Evolutionary conservation across 2,888 invertebrate species (phyloP).

Genomic region (Orthosia gothica): DNA sequence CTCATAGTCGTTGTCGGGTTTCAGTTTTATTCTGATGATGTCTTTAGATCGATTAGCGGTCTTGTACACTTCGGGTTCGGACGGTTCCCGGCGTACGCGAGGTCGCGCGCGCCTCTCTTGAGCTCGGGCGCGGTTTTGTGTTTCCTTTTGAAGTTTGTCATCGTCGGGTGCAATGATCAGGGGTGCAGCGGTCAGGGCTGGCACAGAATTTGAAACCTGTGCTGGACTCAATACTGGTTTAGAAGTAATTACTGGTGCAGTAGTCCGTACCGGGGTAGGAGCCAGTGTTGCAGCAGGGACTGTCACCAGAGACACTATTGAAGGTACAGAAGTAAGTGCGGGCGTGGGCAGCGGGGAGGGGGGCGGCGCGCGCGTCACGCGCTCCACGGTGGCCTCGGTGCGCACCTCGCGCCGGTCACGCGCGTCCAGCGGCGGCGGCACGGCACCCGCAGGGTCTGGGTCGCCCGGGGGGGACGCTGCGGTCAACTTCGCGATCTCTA

Average conservation of each 20-base stretch:
- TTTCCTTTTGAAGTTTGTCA: conserved; percentile 82
- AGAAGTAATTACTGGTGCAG: conserved; percentile 34
- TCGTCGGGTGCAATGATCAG: conserved; percentile 67
- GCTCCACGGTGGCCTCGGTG: conserved; percentile 84
- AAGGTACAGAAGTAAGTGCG: neutral
- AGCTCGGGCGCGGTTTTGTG: conserved; percentile 77
- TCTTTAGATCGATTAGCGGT: conserved; percentile 82
- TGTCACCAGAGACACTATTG: conserved; percentile 16
- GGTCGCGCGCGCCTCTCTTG: conserved; percentile 82
- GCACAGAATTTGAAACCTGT: conserved; percentile 29
- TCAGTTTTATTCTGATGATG: conserved; percentile 93
- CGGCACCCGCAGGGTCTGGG: conserved; percentile 40
- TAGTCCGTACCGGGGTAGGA: conserved; percentile 52
- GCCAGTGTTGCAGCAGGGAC: conserved; percentile 25
- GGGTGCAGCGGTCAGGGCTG: conserved; percentile 28
- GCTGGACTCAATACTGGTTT: conserved; percentile 48
- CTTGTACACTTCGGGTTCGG: conserved; percentile 84
- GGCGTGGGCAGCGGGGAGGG: conserved; percentile 49
- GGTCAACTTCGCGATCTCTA: conserved; percentile 83
- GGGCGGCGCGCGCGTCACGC: conserved; percentile 52
- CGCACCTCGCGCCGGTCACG: conserved; percentile 83
- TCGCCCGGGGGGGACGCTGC: conserved; percentile 47
- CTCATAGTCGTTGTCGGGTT: conserved; percentile 94
- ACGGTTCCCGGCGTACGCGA: conserved; percentile 78
- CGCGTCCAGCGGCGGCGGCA: conserved; percentile 73